phyloP scores from a whole-genome alignment of 2,113 vertebrate species.

The Sebastes fasciatus region DNA sequence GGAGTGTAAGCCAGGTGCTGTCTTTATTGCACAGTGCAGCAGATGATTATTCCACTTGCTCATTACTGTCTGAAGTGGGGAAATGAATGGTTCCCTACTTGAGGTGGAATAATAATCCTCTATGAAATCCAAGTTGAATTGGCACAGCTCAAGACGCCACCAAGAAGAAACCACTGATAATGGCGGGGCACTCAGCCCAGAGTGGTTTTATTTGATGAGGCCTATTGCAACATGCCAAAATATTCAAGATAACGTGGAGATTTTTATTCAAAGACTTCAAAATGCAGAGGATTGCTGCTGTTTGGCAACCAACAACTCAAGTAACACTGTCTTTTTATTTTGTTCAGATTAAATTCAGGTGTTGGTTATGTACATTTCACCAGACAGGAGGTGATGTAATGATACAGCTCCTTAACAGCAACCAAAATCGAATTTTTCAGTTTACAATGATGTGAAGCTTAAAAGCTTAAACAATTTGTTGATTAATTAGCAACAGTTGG shows the following conservation, averaged over 20 bases:
- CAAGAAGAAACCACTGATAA: constrained; percentile 44
- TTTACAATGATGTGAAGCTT: neutral
- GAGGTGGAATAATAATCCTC: constrained; percentile 61
- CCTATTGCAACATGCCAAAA: constrained; percentile 9
- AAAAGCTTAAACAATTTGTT: neutral
- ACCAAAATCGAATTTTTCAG: neutral
- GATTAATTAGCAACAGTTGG: no score
- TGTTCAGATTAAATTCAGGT: neutral
- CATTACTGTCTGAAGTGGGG: constrained; percentile 67
- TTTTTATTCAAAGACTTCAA: neutral
- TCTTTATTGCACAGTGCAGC: constrained; percentile 36
- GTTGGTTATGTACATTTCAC: neutral
- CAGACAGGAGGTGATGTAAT: neutral
- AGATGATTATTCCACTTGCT: constrained; percentile 62
- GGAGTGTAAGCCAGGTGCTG: constrained; percentile 56
- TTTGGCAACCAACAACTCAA: neutral
- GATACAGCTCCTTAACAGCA: neutral
- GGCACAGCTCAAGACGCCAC: constrained; percentile 40
- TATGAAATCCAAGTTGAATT: constrained; percentile 59
- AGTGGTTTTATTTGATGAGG: constrained; percentile 49
- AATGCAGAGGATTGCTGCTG: neutral
- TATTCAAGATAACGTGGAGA: neutral
- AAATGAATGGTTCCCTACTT: constrained; percentile 60
- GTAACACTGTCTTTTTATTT: neutral
- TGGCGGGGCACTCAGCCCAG: constrained; percentile 22